A percentile compares a stretch with the other conserved stretches of the same genome.
Evolutionary conservation across 2,797 vertebrate genomes (phyloP).

Genomic region (Sphenodon punctatus): DNA sequence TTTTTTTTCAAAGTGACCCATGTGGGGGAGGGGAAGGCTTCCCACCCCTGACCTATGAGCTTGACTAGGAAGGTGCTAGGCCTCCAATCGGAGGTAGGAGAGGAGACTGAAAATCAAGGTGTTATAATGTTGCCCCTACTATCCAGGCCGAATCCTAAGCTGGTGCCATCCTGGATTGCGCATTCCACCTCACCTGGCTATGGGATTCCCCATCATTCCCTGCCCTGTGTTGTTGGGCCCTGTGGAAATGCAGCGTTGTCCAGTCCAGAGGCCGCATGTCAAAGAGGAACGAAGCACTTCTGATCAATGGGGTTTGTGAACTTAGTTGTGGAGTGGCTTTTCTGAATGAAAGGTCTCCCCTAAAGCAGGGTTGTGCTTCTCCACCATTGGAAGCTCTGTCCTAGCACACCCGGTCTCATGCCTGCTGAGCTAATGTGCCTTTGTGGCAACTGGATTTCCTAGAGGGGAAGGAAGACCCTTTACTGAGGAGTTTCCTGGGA

Average conservation of each 20-base stretch:
- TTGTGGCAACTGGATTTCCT: background rate
- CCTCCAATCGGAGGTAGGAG: too few species aligned
- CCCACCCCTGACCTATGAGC: too few species aligned
- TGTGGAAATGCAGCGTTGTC: background rate
- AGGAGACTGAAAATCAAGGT: too few species aligned
- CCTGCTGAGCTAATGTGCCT: fast-evolving
- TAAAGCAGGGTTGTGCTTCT: background rate
- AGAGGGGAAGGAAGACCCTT: background rate
- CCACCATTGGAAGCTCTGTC: background rate
- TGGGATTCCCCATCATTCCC: background rate
- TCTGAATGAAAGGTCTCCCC: background rate
- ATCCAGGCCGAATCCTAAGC: background rate
- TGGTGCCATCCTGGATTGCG: background rate
- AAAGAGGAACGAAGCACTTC: background rate
- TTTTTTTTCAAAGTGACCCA: too few species aligned
- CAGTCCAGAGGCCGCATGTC: background rate
- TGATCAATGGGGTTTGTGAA: background rate
- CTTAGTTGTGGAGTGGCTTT: fast-evolving
- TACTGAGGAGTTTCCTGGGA: background rate
- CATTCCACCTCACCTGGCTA: background rate
- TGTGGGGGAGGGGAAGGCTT: too few species aligned
- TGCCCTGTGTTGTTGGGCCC: background rate
- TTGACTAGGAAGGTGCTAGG: too few species aligned
- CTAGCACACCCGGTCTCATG: background rate
- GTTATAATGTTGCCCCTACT: too few species aligned